Percentiles rank a stretch among this genome's conserved stretches.
Evolutionary conservation across 2,113 vertebrate species (phyloP).

Genomic region (Benthochromis sp.): DNA sequence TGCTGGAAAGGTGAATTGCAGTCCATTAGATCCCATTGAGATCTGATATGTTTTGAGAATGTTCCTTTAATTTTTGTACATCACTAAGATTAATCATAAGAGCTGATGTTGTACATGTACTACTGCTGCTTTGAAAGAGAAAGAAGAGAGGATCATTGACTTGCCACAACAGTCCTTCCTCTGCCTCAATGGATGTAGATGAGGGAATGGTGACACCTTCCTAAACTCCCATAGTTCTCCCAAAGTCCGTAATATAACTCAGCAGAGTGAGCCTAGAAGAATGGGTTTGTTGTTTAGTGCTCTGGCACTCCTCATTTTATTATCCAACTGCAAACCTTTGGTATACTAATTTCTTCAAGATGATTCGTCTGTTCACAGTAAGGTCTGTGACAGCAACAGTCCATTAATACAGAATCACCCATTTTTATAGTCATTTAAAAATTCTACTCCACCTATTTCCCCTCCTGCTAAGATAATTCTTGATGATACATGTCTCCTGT

Average conservation of each 20-base stretch:
- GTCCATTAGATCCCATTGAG: not conserved
- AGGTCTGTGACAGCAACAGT: not conserved
- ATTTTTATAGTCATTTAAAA: not conserved
- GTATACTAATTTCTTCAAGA: not conserved
- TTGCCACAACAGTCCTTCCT: not conserved
- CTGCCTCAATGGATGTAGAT: not conserved
- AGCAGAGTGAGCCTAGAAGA: not conserved
- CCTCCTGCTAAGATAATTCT: not conserved
- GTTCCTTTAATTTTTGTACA: not conserved
- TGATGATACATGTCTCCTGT: not conserved
- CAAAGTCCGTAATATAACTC: not conserved
- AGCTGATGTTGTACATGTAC: not conserved
- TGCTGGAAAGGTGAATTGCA: not conserved
- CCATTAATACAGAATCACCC: not conserved
- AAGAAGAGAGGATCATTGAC: not conserved
- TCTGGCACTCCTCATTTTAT: not conserved
- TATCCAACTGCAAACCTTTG: not conserved
- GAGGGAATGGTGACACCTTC: not conserved
- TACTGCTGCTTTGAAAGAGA: not conserved
- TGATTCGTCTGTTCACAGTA: not conserved
- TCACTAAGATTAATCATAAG: not conserved
- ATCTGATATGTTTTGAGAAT: not conserved
- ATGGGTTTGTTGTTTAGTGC: not conserved
- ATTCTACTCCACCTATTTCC: not conserved
- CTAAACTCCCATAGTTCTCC: not conserved